Evolutionary conservation across 2,888 invertebrate species (phyloP).

Genomic region (Germaria angustata): DNA sequence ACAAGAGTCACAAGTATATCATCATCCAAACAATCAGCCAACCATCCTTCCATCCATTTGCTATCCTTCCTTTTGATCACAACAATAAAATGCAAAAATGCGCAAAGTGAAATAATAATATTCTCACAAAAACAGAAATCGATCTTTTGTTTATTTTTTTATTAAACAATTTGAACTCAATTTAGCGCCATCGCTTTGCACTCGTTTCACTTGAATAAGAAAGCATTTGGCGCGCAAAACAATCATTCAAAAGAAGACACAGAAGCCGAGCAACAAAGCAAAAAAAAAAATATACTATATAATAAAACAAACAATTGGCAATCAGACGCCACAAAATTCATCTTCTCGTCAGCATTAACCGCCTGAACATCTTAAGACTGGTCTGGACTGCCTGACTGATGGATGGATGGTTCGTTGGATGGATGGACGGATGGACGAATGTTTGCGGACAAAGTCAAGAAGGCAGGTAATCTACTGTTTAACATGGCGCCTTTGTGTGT

Average conservation of each 20-base stretch:
- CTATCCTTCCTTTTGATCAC: constrained; percentile 8
- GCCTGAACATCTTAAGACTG: constrained; percentile 35
- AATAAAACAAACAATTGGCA: constrained; percentile 71
- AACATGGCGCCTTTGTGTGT: constrained; percentile 77
- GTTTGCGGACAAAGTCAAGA: constrained; percentile 67
- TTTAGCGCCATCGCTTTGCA: constrained; percentile 67
- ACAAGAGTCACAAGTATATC: constrained; percentile 51
- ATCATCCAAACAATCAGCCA: constrained; percentile 5
- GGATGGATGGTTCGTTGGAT: constrained; percentile 56
- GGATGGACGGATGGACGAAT: constrained; percentile 33
- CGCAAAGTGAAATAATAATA: constrained; percentile 50
- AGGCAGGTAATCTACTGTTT: constrained; percentile 60
- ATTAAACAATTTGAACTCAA: constrained; percentile 60
- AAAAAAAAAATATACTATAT: too few species aligned
- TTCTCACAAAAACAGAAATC: constrained; percentile 55
- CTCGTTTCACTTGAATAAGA: constrained; percentile 43
- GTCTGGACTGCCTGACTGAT: constrained; percentile 54
- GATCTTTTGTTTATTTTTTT: constrained; percentile 31
- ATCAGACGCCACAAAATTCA: constrained; percentile 72
- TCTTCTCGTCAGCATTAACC: constrained; percentile 71
- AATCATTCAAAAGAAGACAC: constrained; percentile 47
- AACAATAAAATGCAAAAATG: constrained; percentile 63
- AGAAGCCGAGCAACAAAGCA: constrained; percentile 61
- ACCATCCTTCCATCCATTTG: constrained; percentile 20
- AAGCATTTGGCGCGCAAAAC: constrained; percentile 50